Base-by-base conservation (phyloP, 2,797 vertebrate species). In the Kryptolebias ocellatus region DNA sequence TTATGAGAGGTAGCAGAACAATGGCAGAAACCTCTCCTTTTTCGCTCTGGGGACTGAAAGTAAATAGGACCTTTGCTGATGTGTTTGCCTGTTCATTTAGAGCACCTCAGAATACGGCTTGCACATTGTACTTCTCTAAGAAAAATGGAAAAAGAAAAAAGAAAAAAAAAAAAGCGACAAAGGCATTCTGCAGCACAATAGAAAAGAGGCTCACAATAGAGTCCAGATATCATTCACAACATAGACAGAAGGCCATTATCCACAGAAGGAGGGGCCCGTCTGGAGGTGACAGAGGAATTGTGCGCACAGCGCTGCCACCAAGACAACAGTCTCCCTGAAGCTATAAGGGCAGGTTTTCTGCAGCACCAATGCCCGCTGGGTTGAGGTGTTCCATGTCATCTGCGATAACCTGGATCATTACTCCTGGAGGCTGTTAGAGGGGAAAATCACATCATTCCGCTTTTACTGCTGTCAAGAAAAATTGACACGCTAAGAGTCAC, bases 331-430 rank as follows among this genome's bases (percentile, higher is more conserved):
- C 70, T 82, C 80, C 81, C 80, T 37, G 59, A 78, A 80, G 81
- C 84, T 63, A 79, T 64, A 18, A 82, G 81, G 83, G 80, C 78
- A 74, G 80, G 73, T 72, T 74, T 73, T 67, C 39, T 56, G 66
- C 74, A 47, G 76, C 49, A n/a, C 53, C 79, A 24, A 28, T 70
- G 85, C 80, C 89, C 74, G 75, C 80, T 54, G 80, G 84, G 87
- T 71, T 57, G 84, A 86, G 85, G 87, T 92, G 89, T 89, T 82
- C 64, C 78, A 79, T 78, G 86, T 88, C 91, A 87, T 83, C 78
- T 54, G 81, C 87, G 88, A 90, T 90, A 87, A 90, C 89, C 79
- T 62, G 83, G 80, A 80, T 87, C 88, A 87, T 92, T 89, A 88
- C 87, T 90, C 84, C 89, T 77, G 79, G 55, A 74, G 87, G 82